Conservation (phyloP, 2,113 vertebrate genomes). For the Archilochus colubris region DNA sequence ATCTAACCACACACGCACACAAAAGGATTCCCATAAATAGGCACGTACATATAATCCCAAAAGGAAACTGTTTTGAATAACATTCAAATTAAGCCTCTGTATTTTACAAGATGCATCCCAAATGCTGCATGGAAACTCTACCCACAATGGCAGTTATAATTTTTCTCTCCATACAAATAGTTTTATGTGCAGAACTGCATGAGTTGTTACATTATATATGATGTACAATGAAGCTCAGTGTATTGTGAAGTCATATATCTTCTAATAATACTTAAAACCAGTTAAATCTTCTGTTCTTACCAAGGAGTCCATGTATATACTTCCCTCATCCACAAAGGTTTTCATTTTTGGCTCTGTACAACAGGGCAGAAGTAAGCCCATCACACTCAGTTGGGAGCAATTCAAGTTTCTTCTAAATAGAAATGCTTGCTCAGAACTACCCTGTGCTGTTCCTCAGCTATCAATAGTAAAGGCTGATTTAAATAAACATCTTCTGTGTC, state of each 20-base stretch:
- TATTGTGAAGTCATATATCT: not conserved
- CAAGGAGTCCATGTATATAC: not conserved
- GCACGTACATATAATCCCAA: not conserved
- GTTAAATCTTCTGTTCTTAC: not conserved
- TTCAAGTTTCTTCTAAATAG: not conserved
- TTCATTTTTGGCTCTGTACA: not conserved
- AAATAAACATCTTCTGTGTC: not conserved
- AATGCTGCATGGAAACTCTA: not conserved
- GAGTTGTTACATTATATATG: not conserved
- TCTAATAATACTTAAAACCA: not conserved
- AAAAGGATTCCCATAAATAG: not conserved
- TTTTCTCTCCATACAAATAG: not conserved
- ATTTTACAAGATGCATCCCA: not conserved
- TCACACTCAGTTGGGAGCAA: not conserved
- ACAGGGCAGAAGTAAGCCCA: not conserved
- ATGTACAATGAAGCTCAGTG: not conserved
- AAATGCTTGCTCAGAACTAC: not conserved
- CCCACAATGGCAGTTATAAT: not conserved
- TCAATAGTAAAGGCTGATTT: not conserved
- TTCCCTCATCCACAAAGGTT: not conserved
- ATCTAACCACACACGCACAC: not conserved
- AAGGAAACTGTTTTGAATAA: not conserved
- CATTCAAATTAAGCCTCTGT: not conserved
- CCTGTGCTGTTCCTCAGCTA: not conserved
- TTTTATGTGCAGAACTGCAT: not conserved